Conservation (phyloP, 2,113 vertebrate species). For the Rhea pennata region DNA sequence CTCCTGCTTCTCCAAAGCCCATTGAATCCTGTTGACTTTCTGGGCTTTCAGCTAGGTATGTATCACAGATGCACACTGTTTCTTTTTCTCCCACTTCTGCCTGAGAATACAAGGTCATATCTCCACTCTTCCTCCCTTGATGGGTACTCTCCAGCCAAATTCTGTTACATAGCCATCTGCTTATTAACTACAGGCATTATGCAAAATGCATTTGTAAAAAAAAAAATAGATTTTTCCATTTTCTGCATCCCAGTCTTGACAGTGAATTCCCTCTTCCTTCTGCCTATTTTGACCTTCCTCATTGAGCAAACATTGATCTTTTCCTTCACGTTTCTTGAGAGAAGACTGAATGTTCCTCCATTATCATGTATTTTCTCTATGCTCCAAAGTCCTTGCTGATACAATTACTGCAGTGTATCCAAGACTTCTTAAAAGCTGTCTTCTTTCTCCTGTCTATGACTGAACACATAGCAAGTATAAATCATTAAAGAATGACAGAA, state of each 20-base stretch:
- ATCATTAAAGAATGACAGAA: background rate
- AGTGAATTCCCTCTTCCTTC: background rate
- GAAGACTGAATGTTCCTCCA: background rate
- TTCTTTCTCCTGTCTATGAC: background rate
- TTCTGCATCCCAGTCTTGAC: background rate
- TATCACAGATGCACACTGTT: background rate
- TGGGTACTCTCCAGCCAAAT: background rate
- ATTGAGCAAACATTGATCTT: background rate
- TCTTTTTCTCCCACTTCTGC: background rate
- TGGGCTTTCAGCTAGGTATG: background rate
- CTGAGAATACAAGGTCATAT: conserved; percentile 28
- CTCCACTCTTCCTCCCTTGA: background rate
- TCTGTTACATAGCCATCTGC: conserved; percentile 33
- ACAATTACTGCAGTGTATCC: background rate
- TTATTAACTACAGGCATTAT: conserved; percentile 41
- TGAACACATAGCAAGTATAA: background rate
- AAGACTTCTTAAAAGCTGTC: conserved; percentile 32
- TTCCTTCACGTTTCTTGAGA: background rate
- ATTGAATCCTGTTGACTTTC: background rate
- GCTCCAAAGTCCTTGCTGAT: background rate
- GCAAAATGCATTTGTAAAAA: conserved; percentile 11
- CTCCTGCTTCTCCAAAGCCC: background rate
- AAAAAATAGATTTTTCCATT: background rate
- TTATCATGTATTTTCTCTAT: background rate
- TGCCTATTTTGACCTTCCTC: background rate